phyloP scores from a whole-genome alignment of 2,888 invertebrate genomes.

The Lordiphosa andalusiaca region DNA sequence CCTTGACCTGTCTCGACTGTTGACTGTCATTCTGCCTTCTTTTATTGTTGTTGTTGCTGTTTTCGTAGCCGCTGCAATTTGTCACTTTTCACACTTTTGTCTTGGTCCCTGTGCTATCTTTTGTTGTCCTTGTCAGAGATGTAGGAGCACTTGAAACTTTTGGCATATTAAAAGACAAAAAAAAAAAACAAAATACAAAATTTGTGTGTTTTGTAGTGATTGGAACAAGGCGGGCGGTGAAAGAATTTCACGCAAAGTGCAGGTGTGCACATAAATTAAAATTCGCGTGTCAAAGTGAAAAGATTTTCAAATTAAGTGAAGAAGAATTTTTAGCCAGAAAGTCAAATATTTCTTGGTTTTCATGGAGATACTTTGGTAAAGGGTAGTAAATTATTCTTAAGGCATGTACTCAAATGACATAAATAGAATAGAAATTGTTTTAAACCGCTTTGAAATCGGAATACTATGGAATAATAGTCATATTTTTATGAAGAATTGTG shows the following conservation, averaged over 20 bases:
- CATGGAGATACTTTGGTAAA: too few relatives aligned
- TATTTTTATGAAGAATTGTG: too few relatives aligned
- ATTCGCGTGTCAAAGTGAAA: constrained; percentile 55
- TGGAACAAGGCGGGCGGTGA: constrained; percentile 15
- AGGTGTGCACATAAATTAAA: constrained; percentile 35
- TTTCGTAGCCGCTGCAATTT: constrained; percentile 52
- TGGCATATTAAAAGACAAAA: constrained; percentile 30
- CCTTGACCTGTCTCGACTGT: constrained; percentile 49
- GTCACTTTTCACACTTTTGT: constrained; percentile 61
- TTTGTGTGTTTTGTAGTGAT: constrained; percentile 49
- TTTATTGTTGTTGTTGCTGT: constrained; percentile 18
- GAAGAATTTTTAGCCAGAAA: too few relatives aligned
- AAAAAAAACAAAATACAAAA: too few relatives aligned
- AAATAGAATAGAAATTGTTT: too few relatives aligned
- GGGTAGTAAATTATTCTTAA: too few relatives aligned
- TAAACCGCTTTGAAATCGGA: too few relatives aligned
- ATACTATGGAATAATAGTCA: too few relatives aligned
- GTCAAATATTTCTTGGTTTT: too few relatives aligned
- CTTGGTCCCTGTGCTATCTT: constrained; percentile 12
- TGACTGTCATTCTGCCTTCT: constrained; percentile 17
- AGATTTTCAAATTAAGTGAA: constrained; percentile 44
- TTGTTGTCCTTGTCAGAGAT: constrained; percentile 35
- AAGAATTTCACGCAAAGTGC: constrained; percentile 34
- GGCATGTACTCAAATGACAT: too few relatives aligned
- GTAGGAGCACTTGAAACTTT: constrained; percentile 35